Conservation (phyloP, 2,797 vertebrate species). For the Peromyscus melanophrys region DNA sequence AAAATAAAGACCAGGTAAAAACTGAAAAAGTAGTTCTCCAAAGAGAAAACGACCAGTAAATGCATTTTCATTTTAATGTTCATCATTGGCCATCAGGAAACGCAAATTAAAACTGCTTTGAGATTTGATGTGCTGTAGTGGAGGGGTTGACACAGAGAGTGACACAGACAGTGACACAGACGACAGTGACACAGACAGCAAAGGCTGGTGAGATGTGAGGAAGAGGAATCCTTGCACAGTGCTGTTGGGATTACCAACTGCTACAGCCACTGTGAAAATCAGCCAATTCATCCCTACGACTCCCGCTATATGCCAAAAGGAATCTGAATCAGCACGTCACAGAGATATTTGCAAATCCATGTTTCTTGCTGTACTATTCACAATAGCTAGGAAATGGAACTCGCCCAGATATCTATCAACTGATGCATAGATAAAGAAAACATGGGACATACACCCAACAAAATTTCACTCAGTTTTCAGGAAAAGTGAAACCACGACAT, state of each 20-base stretch:
- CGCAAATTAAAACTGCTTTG: background rate
- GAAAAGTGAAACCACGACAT: background rate
- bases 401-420: background rate
- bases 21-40: background rate
- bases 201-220: background rate
- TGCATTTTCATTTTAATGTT: background rate
- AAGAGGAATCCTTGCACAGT: background rate
- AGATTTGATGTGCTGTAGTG: background rate
- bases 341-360: background rate
- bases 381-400: no score
- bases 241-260: background rate
- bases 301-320: background rate
- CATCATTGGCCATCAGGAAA: background rate
- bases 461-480: background rate
- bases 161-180: background rate
- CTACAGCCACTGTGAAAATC: background rate
- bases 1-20: background rate
- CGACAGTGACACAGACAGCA: background rate
- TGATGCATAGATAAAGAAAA: background rate
- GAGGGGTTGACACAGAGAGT: no score
- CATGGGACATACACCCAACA: background rate
- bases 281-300: background rate
- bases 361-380: background rate
- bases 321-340: background rate
- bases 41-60: background rate